Percentiles rank a stretch among this genome's conserved stretches.
Evolutionary conservation across 2,888 invertebrate genomes (phyloP).

Genomic region (Acheta domesticus): DNA sequence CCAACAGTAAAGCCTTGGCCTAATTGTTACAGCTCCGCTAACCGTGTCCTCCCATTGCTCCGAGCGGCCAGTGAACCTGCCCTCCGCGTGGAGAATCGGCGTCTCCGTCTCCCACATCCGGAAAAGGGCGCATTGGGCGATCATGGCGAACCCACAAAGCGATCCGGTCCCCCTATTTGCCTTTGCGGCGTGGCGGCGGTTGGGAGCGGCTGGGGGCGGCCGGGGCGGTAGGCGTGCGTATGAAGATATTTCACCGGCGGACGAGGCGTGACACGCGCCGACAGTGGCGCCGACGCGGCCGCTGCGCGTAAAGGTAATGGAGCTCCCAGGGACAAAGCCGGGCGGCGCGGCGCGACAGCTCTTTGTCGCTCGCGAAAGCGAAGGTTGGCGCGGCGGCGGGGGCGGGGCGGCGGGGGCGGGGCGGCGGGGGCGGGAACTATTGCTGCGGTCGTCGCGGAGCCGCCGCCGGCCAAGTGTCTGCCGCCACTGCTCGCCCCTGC

Average conservation of each 20-base stretch:
- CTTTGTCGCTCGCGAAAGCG: not conserved
- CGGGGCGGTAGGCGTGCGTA: not conserved
- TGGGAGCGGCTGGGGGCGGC: not conserved
- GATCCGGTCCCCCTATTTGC: too few relatives aligned
- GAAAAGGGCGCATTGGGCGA: too few relatives aligned
- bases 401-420: not conserved
- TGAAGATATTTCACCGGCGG: not conserved
- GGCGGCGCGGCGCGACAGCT: not conserved
- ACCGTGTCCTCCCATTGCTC: too few relatives aligned
- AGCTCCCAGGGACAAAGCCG: not conserved
- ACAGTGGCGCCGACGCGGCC: not conserved
- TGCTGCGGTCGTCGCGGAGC: not conserved
- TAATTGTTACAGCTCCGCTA: too few relatives aligned
- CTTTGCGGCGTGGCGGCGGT: not conserved
- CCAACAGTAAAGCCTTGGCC: too few relatives aligned
- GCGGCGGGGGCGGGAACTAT: not conserved
- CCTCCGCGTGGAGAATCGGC: too few relatives aligned
- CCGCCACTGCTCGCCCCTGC: not conserved
- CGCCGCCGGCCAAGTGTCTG: not conserved
- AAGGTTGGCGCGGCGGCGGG: not conserved
- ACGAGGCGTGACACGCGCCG: not conserved
- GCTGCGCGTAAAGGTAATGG: constrained; percentile 12
- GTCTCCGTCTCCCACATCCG: too few relatives aligned
- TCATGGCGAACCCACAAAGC: too few relatives aligned
- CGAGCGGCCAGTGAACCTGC: too few relatives aligned